Conservation (phyloP, 2,113 vertebrate species). For the Thermophis baileyi region DNA sequence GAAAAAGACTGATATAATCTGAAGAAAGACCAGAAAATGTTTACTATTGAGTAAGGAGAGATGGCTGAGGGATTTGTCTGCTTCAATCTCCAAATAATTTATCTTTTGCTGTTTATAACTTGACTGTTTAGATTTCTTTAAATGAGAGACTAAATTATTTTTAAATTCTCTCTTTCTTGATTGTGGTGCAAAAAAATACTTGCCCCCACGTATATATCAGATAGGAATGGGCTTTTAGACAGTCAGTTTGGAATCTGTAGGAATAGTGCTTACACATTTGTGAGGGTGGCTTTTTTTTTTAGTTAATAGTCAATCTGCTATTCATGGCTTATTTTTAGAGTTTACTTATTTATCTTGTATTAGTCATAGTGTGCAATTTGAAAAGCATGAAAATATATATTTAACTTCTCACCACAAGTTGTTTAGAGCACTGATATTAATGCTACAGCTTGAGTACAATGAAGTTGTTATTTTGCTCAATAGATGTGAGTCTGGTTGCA, state of each 20-base stretch:
- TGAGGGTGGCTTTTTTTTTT: neutral
- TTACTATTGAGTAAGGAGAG: neutral
- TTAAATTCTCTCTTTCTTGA: neutral
- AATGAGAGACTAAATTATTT: neutral
- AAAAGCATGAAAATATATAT: neutral
- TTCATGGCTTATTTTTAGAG: neutral
- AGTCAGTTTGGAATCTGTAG: neutral
- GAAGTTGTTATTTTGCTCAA: neutral
- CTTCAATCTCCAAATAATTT: neutral
- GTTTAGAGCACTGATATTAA: neutral
- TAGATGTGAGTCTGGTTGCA: neutral
- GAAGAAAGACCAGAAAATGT: neutral
- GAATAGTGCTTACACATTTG: neutral
- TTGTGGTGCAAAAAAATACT: neutral
- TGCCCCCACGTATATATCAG: neutral
- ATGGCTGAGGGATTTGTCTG: neutral
- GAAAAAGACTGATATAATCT: neutral
- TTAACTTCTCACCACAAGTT: neutral
- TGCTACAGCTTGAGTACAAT: neutral
- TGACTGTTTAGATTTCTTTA: neutral
- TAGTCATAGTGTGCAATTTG: neutral
- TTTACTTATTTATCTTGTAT: neutral
- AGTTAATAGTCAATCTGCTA: neutral
- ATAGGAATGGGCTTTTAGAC: neutral
- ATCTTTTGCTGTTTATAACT: neutral